Conservation (phyloP, 2,888 invertebrate species). For the Agrotis segetum region DNA sequence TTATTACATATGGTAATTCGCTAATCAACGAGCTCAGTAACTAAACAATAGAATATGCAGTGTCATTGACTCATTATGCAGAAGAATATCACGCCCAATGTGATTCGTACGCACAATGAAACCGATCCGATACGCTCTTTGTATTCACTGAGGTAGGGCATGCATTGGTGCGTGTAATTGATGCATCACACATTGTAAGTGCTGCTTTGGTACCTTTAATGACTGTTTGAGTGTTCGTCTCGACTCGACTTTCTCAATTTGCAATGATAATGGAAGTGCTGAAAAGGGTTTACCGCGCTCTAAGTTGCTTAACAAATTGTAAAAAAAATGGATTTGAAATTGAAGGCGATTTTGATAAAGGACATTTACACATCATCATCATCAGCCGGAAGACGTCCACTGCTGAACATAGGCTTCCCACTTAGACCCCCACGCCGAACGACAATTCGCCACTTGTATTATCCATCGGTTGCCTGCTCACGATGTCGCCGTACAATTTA, state of each 20-base stretch:
- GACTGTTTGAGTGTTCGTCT: slow-evolving; percentile 50
- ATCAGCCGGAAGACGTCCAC: no score
- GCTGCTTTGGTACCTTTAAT: slow-evolving; percentile 51
- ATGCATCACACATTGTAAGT: slow-evolving; percentile 71
- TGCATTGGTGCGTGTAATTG: slow-evolving; percentile 82
- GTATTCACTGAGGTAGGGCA: slow-evolving; percentile 84
- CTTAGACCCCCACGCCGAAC: no score
- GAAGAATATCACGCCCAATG: slow-evolving; percentile 70
- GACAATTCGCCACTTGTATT: no score
- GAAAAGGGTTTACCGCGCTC: background rate
- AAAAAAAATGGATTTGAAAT: background rate
- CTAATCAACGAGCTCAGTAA: slow-evolving; percentile 57
- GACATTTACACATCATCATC: no score
- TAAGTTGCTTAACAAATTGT: background rate
- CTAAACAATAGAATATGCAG: slow-evolving; percentile 76
- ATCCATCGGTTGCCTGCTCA: no score
- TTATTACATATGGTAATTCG: slow-evolving; percentile 51
- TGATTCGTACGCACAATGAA: slow-evolving; percentile 77
- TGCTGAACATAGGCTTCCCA: no score
- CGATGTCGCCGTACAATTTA: no score
- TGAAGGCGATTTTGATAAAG: background rate
- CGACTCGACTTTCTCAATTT: slow-evolving; percentile 57
- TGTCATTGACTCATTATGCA: slow-evolving; percentile 70
- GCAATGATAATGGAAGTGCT: slow-evolving; percentile 51
- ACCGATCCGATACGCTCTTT: slow-evolving; percentile 78